phyloP scores from a whole-genome alignment of 2,113 vertebrate genomes.

The Amblyopsis rosae region DNA sequence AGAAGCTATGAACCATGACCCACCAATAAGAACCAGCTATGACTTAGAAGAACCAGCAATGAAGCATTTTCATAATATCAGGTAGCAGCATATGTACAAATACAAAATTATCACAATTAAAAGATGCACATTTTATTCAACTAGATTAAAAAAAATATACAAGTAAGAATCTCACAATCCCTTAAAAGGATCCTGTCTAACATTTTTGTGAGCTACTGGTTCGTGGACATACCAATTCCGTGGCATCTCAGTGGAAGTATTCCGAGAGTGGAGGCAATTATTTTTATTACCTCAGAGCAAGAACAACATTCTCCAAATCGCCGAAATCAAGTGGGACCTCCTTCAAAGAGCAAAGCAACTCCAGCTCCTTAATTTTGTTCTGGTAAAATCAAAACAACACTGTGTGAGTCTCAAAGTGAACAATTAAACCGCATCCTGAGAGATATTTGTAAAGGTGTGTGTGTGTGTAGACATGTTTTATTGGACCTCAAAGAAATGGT shows the following conservation, averaged over 20 bases:
- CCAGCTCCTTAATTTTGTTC: constrained; percentile 98
- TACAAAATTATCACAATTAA: too few species aligned
- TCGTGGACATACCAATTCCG: too few species aligned
- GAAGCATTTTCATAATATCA: too few species aligned
- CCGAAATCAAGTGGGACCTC: constrained; percentile 92
- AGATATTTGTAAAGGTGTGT: not conserved
- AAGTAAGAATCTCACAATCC: too few species aligned
- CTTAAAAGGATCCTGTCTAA: too few species aligned
- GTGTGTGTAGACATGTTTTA: not conserved
- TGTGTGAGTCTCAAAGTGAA: constrained; percentile 9
- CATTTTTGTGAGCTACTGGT: too few species aligned
- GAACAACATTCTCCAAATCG: constrained; percentile 94
- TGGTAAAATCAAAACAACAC: constrained; percentile 62
- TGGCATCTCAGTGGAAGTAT: not conserved
- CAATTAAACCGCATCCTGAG: not conserved
- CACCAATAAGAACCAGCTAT: not conserved
- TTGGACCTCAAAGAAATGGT: constrained; percentile 96
- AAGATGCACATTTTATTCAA: too few species aligned
- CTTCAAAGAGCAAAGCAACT: constrained; percentile 95
- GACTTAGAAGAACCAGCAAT: too few species aligned
- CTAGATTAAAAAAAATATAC: too few species aligned
- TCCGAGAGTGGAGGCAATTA: not conserved
- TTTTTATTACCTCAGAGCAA: constrained; percentile 84
- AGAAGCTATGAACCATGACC: not conserved
- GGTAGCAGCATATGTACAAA: too few species aligned